phyloP scores from a whole-genome alignment of 2,113 vertebrate genomes.

The Oriolus oriolus region DNA sequence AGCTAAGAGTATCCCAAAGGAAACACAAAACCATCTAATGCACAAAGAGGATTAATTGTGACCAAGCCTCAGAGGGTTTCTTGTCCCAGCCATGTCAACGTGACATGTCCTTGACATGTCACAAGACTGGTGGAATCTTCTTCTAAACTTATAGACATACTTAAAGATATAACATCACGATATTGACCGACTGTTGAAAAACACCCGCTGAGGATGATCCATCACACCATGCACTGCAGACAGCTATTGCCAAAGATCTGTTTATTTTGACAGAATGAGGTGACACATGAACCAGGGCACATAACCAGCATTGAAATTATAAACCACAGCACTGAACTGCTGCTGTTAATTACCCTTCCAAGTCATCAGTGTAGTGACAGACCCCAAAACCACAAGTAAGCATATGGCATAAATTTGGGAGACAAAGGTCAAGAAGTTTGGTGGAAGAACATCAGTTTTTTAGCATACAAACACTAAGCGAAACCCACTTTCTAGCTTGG shows the following conservation, averaged over 20 bases:
- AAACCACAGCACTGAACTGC: background rate
- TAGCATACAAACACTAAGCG: background rate
- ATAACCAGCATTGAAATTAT: background rate
- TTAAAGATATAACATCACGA: background rate
- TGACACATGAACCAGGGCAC: background rate
- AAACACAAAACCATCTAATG: slow-evolving; percentile 44
- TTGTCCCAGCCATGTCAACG: background rate
- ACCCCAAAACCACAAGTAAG: background rate
- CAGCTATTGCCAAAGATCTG: background rate
- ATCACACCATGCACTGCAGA: background rate
- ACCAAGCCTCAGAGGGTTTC: background rate
- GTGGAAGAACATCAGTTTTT: background rate
- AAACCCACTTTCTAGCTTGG: background rate
- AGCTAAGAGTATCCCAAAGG: slow-evolving; percentile 4
- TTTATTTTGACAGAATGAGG: background rate
- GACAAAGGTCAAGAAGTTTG: background rate
- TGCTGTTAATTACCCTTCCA: background rate
- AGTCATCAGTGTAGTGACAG: background rate
- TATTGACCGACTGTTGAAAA: background rate
- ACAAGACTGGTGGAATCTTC: slow-evolving; percentile 5
- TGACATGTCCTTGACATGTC: slow-evolving; percentile 2
- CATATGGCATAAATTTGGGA: background rate
- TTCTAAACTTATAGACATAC: background rate
- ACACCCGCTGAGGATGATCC: background rate
- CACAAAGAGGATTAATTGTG: slow-evolving; percentile 45